Evolutionary conservation across 2,113 vertebrate genomes (phyloP).

Genomic region (Ameiurus melas): DNA sequence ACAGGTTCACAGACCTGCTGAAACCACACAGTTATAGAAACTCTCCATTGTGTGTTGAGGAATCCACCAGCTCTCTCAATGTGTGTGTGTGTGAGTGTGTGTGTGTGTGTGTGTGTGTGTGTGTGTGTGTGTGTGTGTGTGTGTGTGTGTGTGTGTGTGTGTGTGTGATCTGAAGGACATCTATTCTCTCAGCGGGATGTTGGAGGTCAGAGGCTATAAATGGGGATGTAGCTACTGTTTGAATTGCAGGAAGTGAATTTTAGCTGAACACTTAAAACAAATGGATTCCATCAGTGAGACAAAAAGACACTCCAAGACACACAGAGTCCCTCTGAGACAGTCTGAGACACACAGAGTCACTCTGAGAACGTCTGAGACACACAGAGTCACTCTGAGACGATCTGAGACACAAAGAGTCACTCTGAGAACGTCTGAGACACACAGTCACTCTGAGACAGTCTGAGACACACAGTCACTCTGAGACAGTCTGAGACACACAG

Average conservation of each 20-base stretch:
- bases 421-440: no score
- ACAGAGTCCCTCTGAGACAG: no score
- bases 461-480: no score
- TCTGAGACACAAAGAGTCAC: no score
- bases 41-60: not conserved
- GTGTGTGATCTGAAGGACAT: constrained; percentile 2
- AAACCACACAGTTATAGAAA: constrained; percentile 8
- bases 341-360: no score
- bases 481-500: no score
- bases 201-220: constrained; percentile 43
- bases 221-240: constrained; percentile 57
- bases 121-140: constrained; percentile 34
- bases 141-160: no score
- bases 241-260: constrained; percentile 52
- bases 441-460: no score
- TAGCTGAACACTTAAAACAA: constrained; percentile 2
- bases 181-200: constrained; percentile 50
- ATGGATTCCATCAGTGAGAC: not conserved
- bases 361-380: no score
- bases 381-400: no score
- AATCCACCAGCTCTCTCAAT: not conserved
- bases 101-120: constrained; percentile 25
- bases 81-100: constrained; percentile 15
- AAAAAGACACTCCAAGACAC: no score
- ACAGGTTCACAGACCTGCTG: not conserved